These are phyloP conservation scores for Pocillopora damicornis DNA, from an alignment of 64 coral and sea anemone species.

Conservation along the genomic window DNA sequence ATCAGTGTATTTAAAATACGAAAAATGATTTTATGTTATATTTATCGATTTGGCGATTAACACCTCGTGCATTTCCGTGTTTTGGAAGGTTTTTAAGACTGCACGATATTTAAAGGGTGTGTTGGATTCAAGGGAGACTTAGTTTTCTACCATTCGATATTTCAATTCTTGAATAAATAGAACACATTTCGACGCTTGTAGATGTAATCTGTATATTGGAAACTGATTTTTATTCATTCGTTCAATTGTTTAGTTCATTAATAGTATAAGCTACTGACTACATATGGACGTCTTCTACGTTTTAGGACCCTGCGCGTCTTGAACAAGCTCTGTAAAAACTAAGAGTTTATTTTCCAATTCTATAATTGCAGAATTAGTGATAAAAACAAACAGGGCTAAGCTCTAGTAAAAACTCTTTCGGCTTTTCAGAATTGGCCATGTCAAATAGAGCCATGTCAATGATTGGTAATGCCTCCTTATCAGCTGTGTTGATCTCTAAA, in stretches of 20 bases:
- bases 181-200: background rate
- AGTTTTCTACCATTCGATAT: background rate
- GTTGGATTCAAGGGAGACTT: background rate
- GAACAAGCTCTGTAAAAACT: too few relatives aligned
- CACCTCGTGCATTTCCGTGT: background rate
- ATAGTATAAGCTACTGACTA: too few relatives aligned
- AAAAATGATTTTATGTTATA: background rate
- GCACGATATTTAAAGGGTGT: background rate
- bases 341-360: background rate
- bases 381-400: conserved; percentile 68
- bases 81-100: too few relatives aligned
- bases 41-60: background rate
- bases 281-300: too few relatives aligned
- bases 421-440: background rate
- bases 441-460: conserved; percentile 73
- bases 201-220: conserved; percentile 20
- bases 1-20: background rate
- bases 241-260: background rate
- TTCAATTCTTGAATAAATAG: conserved; percentile 11
- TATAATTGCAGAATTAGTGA: background rate
- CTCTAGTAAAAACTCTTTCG: conserved; percentile 63
- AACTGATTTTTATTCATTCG: background rate
- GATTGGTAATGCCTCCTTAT: conserved; percentile 66
- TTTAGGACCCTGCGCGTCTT: too few relatives aligned
- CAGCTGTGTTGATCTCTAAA: conserved; percentile 57